phyloP scores from a whole-genome alignment of 2,113 vertebrate genomes.

The Nymphicus hollandicus region DNA sequence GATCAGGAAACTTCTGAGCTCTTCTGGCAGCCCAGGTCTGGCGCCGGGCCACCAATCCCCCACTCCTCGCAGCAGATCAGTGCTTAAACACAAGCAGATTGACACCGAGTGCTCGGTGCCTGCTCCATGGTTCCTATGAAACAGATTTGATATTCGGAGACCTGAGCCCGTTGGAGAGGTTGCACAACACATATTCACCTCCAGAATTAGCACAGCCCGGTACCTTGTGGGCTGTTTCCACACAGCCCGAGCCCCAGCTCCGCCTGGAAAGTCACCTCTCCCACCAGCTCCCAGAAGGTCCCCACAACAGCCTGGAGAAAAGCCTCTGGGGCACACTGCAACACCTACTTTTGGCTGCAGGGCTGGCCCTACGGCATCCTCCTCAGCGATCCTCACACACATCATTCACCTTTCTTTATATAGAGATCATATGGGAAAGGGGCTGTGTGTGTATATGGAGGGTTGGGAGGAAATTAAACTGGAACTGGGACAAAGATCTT shows the following conservation, averaged over 20 bases:
- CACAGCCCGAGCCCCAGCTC: neutral
- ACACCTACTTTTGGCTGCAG: neutral
- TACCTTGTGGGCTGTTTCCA: neutral
- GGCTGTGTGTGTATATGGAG: neutral
- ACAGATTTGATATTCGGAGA: neutral
- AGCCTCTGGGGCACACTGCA: neutral
- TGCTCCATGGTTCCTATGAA: constrained; percentile 21
- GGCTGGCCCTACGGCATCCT: neutral
- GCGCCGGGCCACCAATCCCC: constrained; percentile 36
- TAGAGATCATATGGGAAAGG: constrained; percentile 1
- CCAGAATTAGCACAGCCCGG: constrained; percentile 5
- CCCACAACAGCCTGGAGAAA: neutral
- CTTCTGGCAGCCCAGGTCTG: constrained; percentile 67
- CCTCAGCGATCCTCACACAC: neutral
- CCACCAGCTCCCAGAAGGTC: neutral
- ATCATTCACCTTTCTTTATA: neutral
- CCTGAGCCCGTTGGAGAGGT: neutral
- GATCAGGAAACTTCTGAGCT: constrained; percentile 69
- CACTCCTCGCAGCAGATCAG: neutral
- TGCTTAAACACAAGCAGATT: constrained; percentile 47
- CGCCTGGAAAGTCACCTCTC: neutral
- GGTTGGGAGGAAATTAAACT: constrained; percentile 48
- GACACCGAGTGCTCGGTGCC: constrained; percentile 1
- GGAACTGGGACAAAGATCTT: constrained; percentile 38
- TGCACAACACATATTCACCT: constrained; percentile 30